Percentiles rank a stretch among this genome's conserved stretches.
Conservation (phyloP, 2,888 invertebrate species). For the Patella caerulea region DNA sequence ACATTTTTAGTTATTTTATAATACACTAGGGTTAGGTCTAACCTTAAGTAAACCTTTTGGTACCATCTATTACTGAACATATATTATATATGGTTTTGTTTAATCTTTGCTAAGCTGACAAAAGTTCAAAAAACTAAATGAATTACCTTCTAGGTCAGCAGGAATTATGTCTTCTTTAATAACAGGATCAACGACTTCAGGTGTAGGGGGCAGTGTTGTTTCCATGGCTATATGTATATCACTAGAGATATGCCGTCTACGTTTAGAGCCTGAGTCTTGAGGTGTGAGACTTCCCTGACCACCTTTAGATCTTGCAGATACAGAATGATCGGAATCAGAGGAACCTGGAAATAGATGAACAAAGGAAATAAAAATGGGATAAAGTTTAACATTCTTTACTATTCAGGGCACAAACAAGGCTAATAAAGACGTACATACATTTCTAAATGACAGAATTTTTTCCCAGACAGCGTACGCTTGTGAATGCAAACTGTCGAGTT, state of each 20-base stretch:
- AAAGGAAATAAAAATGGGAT: background rate
- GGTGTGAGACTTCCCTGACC: slow-evolving; percentile 18
- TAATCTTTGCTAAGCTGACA: no score
- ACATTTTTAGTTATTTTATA: no score
- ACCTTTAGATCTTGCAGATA: slow-evolving; percentile 29
- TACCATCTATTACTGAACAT: no score
- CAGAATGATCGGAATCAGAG: slow-evolving; percentile 61
- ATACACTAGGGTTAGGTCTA: no score
- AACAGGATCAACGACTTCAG: slow-evolving; percentile 4
- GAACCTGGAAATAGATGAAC: slow-evolving; percentile 49
- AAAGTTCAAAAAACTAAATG: background rate
- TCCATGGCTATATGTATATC: slow-evolving; percentile 21
- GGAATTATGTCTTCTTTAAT: slow-evolving; percentile 8
- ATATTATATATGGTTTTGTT: no score
- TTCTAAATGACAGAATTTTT: no score
- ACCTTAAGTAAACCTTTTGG: no score
- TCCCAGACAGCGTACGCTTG: no score
- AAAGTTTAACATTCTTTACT: no score
- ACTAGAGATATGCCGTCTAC: slow-evolving; percentile 45
- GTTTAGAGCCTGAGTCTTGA: slow-evolving; percentile 32
- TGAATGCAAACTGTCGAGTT: no score
- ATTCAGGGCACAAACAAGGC: no score
- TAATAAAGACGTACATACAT: no score
- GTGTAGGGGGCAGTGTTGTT: background rate
- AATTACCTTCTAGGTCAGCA: background rate